Percentiles rank a stretch among this genome's conserved stretches.
Conservation (phyloP, 2,888 invertebrate species). For the Pristionchus exspectatus region DNA sequence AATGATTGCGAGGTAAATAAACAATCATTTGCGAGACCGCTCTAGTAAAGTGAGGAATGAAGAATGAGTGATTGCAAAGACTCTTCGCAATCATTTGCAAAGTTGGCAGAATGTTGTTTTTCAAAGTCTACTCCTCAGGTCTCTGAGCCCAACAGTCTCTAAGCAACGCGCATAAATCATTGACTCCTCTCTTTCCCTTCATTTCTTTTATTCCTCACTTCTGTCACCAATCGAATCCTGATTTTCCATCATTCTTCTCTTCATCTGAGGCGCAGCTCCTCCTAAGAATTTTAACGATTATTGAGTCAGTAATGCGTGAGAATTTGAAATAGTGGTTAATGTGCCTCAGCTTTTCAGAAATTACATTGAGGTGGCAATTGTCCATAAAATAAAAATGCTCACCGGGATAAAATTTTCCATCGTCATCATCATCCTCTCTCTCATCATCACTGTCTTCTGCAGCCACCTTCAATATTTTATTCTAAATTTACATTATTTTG, state of each 20-base stretch:
- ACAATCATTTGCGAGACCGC: too few relatives aligned
- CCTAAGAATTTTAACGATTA: neutral
- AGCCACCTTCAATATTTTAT: conserved; percentile 2
- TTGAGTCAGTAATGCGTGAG: neutral
- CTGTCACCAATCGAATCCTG: neutral
- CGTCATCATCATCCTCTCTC: conserved; percentile 16
- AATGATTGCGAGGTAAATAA: too few relatives aligned
- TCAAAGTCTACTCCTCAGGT: too few relatives aligned
- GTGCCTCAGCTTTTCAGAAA: too few relatives aligned
- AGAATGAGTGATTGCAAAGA: too few relatives aligned
- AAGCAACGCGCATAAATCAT: conserved; percentile 84
- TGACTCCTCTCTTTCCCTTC: neutral
- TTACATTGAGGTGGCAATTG: neutral
- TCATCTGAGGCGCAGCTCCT: neutral
- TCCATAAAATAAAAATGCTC: neutral
- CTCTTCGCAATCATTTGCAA: too few relatives aligned
- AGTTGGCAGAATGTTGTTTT: too few relatives aligned
- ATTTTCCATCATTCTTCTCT: neutral
- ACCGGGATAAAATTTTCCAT: conserved; percentile 26
- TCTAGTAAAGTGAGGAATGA: too few relatives aligned
- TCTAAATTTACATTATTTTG: neutral
- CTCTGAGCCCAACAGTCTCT: neutral
- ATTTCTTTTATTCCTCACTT: conserved; percentile 5
- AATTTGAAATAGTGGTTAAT: too few relatives aligned
- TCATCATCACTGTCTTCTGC: conserved; percentile 17